phyloP scores from a whole-genome alignment of 2,113 vertebrate species.

The Proteles cristata region DNA sequence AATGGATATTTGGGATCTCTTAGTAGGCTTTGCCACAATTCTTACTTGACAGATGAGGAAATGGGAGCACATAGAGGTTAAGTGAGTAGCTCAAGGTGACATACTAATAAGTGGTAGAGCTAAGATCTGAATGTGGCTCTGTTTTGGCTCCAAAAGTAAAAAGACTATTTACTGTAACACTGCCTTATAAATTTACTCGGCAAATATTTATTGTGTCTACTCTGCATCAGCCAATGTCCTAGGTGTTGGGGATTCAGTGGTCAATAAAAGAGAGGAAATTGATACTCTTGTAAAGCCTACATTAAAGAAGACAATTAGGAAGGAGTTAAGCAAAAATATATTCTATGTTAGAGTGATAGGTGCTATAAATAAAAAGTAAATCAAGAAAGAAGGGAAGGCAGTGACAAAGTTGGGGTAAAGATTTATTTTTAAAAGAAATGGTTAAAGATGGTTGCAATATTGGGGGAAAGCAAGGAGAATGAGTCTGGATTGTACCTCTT shows the following conservation, averaged over 20 bases:
- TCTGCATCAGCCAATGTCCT: background rate
- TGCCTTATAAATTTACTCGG: background rate
- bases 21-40: background rate
- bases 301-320: constrained; percentile 22
- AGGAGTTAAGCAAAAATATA: background rate
- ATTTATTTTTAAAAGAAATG: background rate
- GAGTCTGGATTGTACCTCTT: constrained; percentile 37
- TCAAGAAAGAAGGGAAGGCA: background rate
- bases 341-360: background rate
- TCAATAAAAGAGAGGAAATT: background rate
- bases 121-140: background rate
- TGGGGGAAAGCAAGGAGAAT: background rate
- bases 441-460: background rate
- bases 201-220: constrained; percentile 11
- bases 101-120: background rate
- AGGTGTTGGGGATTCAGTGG: background rate
- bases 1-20: background rate
- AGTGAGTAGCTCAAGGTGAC: background rate
- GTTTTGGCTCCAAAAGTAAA: constrained; percentile 2
- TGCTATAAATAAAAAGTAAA: constrained; percentile 6
- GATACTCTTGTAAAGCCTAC: background rate
- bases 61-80: background rate
- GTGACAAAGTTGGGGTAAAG: background rate
- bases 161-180: background rate
- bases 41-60: background rate